These are phyloP conservation scores for Oceanites oceanicus DNA, from an alignment of 2,113 vertebrate genomes.

Conservation along the genomic window DNA sequence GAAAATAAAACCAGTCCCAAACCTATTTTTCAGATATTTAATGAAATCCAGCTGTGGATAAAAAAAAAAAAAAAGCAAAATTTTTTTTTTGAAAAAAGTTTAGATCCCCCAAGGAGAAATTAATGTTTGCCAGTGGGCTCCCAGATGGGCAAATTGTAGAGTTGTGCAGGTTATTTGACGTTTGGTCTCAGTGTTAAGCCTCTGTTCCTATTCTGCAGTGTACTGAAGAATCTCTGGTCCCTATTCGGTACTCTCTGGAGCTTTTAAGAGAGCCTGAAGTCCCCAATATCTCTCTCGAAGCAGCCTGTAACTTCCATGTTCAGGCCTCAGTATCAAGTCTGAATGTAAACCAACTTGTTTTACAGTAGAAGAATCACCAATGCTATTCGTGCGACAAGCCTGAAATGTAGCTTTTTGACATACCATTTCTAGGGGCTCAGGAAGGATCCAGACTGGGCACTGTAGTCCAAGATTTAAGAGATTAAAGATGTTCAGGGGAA, in stretches of 20 bases:
- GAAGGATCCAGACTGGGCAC: neutral
- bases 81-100: neutral
- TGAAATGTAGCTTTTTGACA: neutral
- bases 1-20: neutral
- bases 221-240: neutral
- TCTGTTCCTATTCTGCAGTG: neutral
- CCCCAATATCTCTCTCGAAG: neutral
- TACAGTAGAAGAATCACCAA: neutral
- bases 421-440: neutral
- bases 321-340: neutral
- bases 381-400: rapidly evolving
- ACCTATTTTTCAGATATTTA: neutral
- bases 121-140: neutral
- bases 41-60: neutral
- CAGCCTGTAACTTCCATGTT: neutral
- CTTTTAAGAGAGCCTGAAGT: neutral
- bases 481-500: neutral
- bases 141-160: neutral
- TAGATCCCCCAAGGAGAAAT: neutral
- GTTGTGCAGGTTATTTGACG: rapidly evolving
- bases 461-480: neutral
- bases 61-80: neutral
- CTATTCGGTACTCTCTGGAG: neutral
- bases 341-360: neutral
- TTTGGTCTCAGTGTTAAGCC: neutral